phyloP scores from a whole-genome alignment of 2,113 vertebrate genomes.

The Procavia capensis region DNA sequence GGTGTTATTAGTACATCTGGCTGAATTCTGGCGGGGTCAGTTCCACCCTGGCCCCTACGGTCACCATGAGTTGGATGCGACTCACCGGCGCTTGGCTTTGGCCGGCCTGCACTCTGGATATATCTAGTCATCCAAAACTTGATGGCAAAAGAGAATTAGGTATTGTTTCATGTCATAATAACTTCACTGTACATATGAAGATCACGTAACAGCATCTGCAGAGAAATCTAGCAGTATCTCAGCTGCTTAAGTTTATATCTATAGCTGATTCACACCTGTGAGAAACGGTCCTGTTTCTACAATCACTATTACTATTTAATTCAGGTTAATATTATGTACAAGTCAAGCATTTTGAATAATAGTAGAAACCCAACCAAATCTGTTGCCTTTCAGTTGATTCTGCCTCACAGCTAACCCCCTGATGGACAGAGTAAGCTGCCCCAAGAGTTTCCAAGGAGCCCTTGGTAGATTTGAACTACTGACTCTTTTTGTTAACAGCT shows the following conservation, averaged over 20 bases:
- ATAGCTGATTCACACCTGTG: not conserved
- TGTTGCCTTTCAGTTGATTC: too few relatives aligned
- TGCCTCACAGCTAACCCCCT: too few relatives aligned
- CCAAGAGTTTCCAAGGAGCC: too few relatives aligned
- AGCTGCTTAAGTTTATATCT: not conserved
- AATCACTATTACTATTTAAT: not conserved
- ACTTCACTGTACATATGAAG: not conserved
- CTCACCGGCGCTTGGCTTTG: too few relatives aligned
- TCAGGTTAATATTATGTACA: not conserved
- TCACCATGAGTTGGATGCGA: too few relatives aligned
- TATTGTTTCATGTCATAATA: not conserved
- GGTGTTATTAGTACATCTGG: not conserved
- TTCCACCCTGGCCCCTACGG: too few relatives aligned
- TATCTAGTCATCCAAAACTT: not conserved
- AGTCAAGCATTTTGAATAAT: not conserved
- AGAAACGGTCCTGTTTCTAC: not conserved
- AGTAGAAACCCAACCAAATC: too few relatives aligned
- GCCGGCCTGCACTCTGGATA: not conserved
- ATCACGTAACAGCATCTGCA: not conserved
- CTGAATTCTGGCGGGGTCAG: too few relatives aligned
- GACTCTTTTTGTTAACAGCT: too few relatives aligned
- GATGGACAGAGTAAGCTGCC: too few relatives aligned
- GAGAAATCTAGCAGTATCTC: not conserved
- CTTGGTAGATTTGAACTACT: too few relatives aligned
- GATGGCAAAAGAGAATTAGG: not conserved